Evolutionary conservation across 2,797 vertebrate species (phyloP).

Genomic region (Synaphobranchus kaupii): DNA sequence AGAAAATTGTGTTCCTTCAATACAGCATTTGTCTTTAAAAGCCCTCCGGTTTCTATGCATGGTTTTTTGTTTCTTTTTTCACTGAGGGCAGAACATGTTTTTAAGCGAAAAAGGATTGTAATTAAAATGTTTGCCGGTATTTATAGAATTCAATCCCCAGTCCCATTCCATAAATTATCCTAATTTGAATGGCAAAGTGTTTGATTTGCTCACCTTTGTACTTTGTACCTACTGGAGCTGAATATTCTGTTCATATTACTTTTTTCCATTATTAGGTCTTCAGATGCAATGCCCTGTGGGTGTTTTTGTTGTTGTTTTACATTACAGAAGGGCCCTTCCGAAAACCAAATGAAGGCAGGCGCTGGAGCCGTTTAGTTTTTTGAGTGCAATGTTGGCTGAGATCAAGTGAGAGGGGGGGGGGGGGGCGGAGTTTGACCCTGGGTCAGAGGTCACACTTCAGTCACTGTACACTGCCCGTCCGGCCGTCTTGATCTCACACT

Average conservation of each 20-base stretch:
- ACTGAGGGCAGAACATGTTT: not conserved
- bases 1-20: conserved; percentile 26
- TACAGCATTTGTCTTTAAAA: conserved; percentile 9
- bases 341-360: conserved; percentile 33
- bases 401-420: conserved; percentile 53
- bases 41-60: conserved; percentile 4
- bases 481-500: conserved; percentile 85
- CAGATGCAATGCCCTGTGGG: not conserved
- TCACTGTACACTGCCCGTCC: conserved; percentile 94
- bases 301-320: conserved; percentile 25
- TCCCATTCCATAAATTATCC: not conserved
- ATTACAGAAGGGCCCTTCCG: conserved; percentile 39
- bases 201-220: not conserved
- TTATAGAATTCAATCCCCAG: conserved; percentile 2
- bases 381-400: conserved; percentile 63
- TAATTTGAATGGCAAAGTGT: conserved; percentile 3
- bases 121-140: not conserved
- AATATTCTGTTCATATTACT: conserved; percentile 1
- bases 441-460: conserved; percentile 81
- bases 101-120: not conserved
- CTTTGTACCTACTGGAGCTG: not conserved
- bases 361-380: conserved; percentile 35
- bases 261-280: conserved; percentile 12
- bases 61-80: not conserved
- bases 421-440: conserved; percentile 43